Base-by-base conservation (phyloP, 2,797 vertebrate species). In the Oreortyx pictus region DNA sequence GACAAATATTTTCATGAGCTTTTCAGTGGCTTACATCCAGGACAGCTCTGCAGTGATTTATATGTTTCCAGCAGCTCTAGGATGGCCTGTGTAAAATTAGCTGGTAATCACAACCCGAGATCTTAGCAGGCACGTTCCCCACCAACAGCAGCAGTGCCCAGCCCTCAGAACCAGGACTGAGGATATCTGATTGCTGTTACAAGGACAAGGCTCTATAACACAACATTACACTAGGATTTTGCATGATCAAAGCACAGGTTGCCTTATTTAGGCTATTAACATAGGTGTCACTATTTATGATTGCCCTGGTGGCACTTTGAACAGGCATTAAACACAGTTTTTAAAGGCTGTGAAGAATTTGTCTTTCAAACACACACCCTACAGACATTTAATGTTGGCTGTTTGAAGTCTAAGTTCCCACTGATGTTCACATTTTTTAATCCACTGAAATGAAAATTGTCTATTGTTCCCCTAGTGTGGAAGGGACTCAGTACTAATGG, bases 1-100 rank as follows among this genome's bases (percentile, higher is more conserved):
- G 93, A 64, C 47, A 89, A 93, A 84, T 90, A 92, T 90, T 96
- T 94, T 94, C 43, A 92, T 39, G 84, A 83, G 68, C 25, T 62
- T 92, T 93, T 86, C 49, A 71, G 56, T 57, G 71, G 77, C 91
- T 95, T 72, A 79, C 67, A 80, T 88, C 81, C 89, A 91, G 60
- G 60, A 84, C 41, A 84, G 75, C 82, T 84, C 91, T 84, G 64
- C 29, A 54, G 57, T 83, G 85, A 94, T 89, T 92, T 82, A 95
- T 91, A 91, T 86, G 64, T 82, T 60, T 60, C 88, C 81, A 77
- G 60, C 80, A 82, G 80, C 90, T 88, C 90, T 93, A 76, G 83
- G 83, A 91, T 71, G 64, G 88, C 78, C 88, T 68, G 9, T 68
- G 86, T 88, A 93, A 94, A 92, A 84, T 62, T 71, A 92, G 75